Evolutionary conservation across 2,888 invertebrate genomes (phyloP).

Genomic region (Coecobrya sp.): DNA sequence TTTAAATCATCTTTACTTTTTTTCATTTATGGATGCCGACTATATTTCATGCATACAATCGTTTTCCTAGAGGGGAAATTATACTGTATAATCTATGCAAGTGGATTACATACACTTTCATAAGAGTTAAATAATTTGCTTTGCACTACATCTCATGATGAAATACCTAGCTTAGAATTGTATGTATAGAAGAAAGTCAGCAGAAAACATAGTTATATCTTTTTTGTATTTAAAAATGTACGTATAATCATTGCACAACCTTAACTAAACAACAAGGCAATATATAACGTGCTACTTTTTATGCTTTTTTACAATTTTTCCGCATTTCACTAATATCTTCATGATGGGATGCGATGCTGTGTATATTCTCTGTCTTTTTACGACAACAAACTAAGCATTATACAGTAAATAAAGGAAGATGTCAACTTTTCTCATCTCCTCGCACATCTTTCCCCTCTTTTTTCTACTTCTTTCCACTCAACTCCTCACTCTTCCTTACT

Average conservation of each 20-base stretch:
- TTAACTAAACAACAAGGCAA: neutral
- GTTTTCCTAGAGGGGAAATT: too few species aligned
- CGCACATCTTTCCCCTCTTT: slow-evolving; percentile 73
- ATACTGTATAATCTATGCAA: too few species aligned
- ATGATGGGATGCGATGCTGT: slow-evolving; percentile 46
- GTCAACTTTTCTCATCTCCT: slow-evolving; percentile 77
- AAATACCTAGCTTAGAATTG: neutral
- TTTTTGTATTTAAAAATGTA: neutral
- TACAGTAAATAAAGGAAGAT: slow-evolving; percentile 76
- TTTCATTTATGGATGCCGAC: too few species aligned
- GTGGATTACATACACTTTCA: neutral
- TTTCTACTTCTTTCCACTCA: slow-evolving; percentile 57
- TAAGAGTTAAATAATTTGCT: neutral
- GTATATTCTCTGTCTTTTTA: slow-evolving; percentile 61
- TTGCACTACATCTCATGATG: neutral
- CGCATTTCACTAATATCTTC: slow-evolving; percentile 42
- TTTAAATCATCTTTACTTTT: too few species aligned
- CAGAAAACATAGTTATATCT: neutral
- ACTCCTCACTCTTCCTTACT: slow-evolving; percentile 79
- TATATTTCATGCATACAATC: too few species aligned
- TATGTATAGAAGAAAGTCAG: neutral
- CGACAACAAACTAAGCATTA: slow-evolving; percentile 64
- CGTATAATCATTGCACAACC: slow-evolving; percentile 32
- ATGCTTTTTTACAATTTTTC: neutral
- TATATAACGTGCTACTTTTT: neutral